Conservation (phyloP, 2,113 vertebrate species). For the Thermophis baileyi region DNA sequence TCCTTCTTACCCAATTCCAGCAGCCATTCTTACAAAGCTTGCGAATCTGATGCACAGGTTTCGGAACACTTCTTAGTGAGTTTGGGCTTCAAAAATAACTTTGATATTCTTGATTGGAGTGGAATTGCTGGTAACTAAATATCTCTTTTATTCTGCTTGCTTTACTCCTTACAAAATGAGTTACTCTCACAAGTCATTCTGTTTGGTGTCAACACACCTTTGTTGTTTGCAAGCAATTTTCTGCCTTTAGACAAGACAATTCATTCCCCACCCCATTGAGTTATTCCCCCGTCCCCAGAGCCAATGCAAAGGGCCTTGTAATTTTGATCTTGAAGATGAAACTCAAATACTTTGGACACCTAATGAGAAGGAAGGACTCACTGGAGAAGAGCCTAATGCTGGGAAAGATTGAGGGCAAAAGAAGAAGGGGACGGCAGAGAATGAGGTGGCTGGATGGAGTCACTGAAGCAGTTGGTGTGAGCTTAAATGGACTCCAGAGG, state of each 20-base stretch:
- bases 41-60: neutral
- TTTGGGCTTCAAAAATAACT: neutral
- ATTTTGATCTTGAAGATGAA: neutral
- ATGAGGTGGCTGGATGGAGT: too few relatives aligned
- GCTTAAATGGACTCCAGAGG: too few relatives aligned
- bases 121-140: too few relatives aligned
- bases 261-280: too few relatives aligned
- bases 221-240: neutral
- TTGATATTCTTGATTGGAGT: neutral
- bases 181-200: neutral
- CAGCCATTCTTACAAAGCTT: neutral
- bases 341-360: too few relatives aligned
- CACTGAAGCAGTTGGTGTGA: too few relatives aligned
- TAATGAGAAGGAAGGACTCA: too few relatives aligned
- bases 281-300: neutral
- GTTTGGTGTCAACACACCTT: too few relatives aligned
- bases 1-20: too few relatives aligned
- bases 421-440: too few relatives aligned
- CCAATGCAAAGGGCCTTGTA: neutral
- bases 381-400: too few relatives aligned
- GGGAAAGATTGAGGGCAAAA: too few relatives aligned
- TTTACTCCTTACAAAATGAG: neutral
- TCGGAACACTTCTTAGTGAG: neutral
- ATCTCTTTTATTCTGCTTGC: neutral
- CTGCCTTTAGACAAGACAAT: neutral